Percentiles rank a stretch among this genome's conserved stretches.
These are phyloP conservation scores for Megaceryle alcyon DNA, from an alignment of 2,797 vertebrate genomes.

Conservation along the genomic window DNA sequence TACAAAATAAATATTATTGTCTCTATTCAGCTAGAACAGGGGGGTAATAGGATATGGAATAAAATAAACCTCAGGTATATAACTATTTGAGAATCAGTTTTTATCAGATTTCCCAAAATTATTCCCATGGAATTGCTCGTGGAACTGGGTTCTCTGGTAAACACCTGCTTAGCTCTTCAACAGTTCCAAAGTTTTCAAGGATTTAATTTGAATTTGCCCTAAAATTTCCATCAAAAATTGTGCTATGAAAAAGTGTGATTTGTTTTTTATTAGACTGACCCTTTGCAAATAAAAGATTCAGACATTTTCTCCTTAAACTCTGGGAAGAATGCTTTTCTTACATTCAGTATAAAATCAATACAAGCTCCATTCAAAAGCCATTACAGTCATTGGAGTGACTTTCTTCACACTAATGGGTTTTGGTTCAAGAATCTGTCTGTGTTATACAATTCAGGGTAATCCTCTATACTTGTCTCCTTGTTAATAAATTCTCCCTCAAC, in stretches of 20 bases:
- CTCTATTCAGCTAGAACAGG: not conserved
- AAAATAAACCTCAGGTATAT: not conserved
- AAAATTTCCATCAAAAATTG: not conserved
- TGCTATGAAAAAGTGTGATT: not conserved
- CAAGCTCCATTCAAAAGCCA: constrained; percentile 27
- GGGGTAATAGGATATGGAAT: not conserved
- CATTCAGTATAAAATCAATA: constrained; percentile 31
- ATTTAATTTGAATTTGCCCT: not conserved
- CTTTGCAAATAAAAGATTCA: not conserved
- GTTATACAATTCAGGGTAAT: not conserved
- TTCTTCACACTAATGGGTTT: not conserved
- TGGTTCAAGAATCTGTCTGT: not conserved
- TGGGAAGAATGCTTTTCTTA: not conserved
- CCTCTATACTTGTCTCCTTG: not conserved
- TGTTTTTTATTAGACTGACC: not conserved
- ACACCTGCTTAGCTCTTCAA: not conserved
- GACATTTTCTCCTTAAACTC: not conserved
- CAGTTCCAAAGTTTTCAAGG: not conserved
- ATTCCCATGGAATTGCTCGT: not conserved
- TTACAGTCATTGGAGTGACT: not conserved
- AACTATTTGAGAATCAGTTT: not conserved
- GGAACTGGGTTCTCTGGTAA: not conserved
- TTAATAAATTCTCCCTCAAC: not conserved
- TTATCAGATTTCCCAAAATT: not conserved
- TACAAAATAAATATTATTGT: not conserved